Base-by-base conservation (phyloP, 2,797 vertebrate genomes). In the Dallia pectoralis region DNA sequence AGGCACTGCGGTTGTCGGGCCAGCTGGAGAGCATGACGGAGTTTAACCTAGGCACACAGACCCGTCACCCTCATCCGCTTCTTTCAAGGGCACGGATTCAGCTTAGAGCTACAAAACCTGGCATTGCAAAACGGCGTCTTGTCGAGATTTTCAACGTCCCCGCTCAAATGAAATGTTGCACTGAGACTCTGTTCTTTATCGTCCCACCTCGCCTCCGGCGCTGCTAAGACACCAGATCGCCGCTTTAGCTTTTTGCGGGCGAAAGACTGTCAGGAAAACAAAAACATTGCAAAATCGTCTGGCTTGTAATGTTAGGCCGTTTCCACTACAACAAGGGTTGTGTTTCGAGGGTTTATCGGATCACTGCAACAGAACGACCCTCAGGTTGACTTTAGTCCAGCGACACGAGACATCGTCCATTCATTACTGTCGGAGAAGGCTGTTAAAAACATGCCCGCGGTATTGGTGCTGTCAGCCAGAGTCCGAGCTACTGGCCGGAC, bases 11-110 rank as follows among this genome's bases (percentile, higher is more conserved):
- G 85, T 79, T 82, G 78, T 72, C 75, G 80, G 85, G 87, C 88
- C 88, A 91, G 87, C 82, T 90, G 87, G 89, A 87, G 84, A 81
- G 87, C 85, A 82, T 86, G 78, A 11, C 14, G 40, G 40, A 44
- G 40, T 84, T 89, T 87, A 88, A 89, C 53, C 22, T 22, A 56
- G 25, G 22, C 53, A 56, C 16, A 88, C 86, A 81, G 85, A 86
- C 85, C 83, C 76, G 69, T 76, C 78, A 87, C 84, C 73, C 83
- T 85, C 88, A 91, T 87, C 53, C 22, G 25, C 25, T 59, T 25
- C 53, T 27, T 11, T 90, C 89, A 80, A 87, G 86, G 84, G 83
- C 80, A 79, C 74, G 76, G 80, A 77, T 81, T 83, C 79, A 83
- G 82, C 65, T 40, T 4, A 27, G 62, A 61, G 73, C 70, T 27